Conservation (phyloP, 2,888 invertebrate genomes). For the Diarsia dahlii region DNA sequence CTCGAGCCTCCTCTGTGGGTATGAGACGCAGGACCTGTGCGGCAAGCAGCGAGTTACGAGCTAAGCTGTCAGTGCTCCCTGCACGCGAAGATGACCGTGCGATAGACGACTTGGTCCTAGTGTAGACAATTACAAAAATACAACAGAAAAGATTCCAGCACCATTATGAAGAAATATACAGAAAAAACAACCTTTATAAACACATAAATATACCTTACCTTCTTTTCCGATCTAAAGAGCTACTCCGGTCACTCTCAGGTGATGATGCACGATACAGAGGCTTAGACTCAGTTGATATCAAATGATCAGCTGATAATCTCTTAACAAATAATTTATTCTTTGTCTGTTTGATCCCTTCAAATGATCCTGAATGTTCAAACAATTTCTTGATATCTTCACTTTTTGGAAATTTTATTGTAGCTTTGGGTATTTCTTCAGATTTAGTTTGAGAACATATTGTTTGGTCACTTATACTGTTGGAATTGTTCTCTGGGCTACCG, state of each 20-base stretch:
- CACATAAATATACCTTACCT: constrained; percentile 72
- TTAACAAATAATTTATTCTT: constrained; percentile 88
- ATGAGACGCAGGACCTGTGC: constrained; percentile 95
- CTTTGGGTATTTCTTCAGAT: constrained; percentile 86
- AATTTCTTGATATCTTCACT: constrained; percentile 81
- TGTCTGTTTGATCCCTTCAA: constrained; percentile 87
- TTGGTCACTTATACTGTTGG: constrained; percentile 84
- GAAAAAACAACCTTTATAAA: constrained; percentile 7
- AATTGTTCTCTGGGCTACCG: constrained; percentile 83
- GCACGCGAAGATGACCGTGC: constrained; percentile 85
- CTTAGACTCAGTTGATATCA: constrained; percentile 85
- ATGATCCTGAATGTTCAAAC: constrained; percentile 88
- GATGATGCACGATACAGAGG: constrained; percentile 86
- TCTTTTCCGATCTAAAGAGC: constrained; percentile 86
- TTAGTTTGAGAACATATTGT: constrained; percentile 81
- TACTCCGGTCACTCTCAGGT: constrained; percentile 88
- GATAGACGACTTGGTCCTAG: constrained; percentile 85
- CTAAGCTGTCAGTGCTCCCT: constrained; percentile 92
- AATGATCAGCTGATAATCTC: constrained; percentile 87
- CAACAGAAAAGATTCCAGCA: constrained; percentile 48
- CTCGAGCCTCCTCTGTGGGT: constrained; percentile 95
- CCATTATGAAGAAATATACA: constrained; percentile 44
- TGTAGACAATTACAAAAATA: constrained; percentile 65
- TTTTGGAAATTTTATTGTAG: constrained; percentile 85
- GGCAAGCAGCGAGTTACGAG: constrained; percentile 94